Evolutionary conservation across 2,113 vertebrate genomes (phyloP), one percentile per base, ranked within the genome.

Genomic region (Ammodytes marinus): DNA sequence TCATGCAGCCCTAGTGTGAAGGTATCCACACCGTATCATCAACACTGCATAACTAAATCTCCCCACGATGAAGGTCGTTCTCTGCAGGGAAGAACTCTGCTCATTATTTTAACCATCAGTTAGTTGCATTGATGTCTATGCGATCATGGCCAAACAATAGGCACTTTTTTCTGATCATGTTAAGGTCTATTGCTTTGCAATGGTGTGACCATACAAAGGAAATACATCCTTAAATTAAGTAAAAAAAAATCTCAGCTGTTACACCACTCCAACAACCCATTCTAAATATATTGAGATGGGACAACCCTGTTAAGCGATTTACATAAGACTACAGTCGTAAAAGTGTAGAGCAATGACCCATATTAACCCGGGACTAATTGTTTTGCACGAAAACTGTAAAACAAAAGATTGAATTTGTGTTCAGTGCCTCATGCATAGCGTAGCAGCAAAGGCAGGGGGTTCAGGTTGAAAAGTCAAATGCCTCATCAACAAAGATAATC

Each of bases 381-480:
- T 74, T 50, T 67, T 53, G 54, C 7, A 13, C 54, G 27, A 27
- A 57, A 53, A 60, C 14, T 46, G 27, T 54, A 54, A 53, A 70
- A 60, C 53, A 12, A 40, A 45, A 3, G 13, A 43, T 66, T 54
- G n/a, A 71, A 47, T 40, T 27, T 65, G 52, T 46, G 19, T 52
- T 42, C 4, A 45, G 17, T 14, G 15, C 35, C 8, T 6, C 49
- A 19, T 40, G 46, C 39, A 39, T 11, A 61, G 53, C 0, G 9
- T 27, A 27, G 27, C 35, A 57, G 70, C 35, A 12, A 42, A 69
- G 11, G 8, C 14, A 13, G 8, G 5, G 11, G 57, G 69, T 59
- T 65, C 45, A 65, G 69, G 45, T 70, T 79, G 40, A 70, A 14
- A 42, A 40, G 69, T 39, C 45, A 53, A 57, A 42, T 42, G 46